Base-by-base conservation (phyloP, 2,113 vertebrate species). In the Platysternon megacephalum region DNA sequence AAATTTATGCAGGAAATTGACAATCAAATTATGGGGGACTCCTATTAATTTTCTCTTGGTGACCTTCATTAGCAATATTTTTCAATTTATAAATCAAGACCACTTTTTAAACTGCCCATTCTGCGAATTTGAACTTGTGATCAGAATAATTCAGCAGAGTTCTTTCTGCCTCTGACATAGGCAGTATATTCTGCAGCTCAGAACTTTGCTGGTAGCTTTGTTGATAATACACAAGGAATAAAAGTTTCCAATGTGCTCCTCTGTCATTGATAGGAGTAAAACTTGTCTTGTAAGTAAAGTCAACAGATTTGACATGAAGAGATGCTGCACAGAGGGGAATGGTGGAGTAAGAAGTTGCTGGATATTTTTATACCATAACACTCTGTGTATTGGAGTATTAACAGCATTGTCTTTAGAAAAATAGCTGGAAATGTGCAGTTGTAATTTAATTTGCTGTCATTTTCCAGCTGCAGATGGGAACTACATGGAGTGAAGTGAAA, bases 241-340 rank as follows among this genome's bases (percentile, higher is more conserved):
- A 3, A 44, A 35, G 13, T 6, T 4, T 1, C n/a, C 10, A 26
- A 0, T 2, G 9, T 80, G 5, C 2, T 26, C 52, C n/a, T 16
- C 49, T 3, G 26, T 22, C 5, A 22, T 52, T 19, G 51, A 5
- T 9, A n/a, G 28, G 35, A 46, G 42, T 1, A 1, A 5, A 28
- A 65, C 55, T 42, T 0, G 55, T 26, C 49, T 26, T 1, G 42
- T 1, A 11, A 21, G n/a, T 3, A 44, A 84, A 42, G 24, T 32
- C 22, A 19, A 19, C 0, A 35, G 56, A n/a, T 16, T 32, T 1
- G 2, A 56, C 35, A 3, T 1, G 10, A 14, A 79, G 61, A 22
- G n/a, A 28, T 29, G 42, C 42, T 46, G 42, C 42, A 26, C 11
- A 28, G 14, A 82, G 39, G 5, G 3, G 2, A n/a, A 32, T 11